Evolutionary conservation across 1,140 invertebrate species (phyloP).

Genomic region (Drosophila gunungcola): DNA sequence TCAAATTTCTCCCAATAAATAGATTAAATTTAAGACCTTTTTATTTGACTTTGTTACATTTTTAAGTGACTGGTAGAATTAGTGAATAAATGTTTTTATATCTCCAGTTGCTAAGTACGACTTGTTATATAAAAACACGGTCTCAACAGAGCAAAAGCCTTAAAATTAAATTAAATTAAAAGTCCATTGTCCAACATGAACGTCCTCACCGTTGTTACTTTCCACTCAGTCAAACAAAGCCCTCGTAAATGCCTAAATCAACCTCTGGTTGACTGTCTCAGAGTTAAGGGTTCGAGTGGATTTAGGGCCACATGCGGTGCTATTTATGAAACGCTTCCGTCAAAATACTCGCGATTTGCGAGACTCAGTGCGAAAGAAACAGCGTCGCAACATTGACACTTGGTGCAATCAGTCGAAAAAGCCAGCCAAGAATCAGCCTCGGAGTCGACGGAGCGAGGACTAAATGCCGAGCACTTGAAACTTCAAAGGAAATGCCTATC

Average conservation of each 20-base stretch:
- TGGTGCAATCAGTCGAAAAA: conserved; percentile 58
- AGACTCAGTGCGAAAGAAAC: conserved; percentile 4
- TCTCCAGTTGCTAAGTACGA: no score
- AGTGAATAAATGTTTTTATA: no score
- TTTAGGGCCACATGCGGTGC: conserved; percentile 66
- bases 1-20: no score
- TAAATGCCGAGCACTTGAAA: conserved; percentile 62
- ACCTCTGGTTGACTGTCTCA: background rate
- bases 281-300: conserved; percentile 10
- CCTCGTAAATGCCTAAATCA: background rate
- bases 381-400: conserved; percentile 26
- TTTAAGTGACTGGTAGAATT: no score
- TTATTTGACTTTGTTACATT: no score
- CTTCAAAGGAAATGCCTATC: conserved; percentile 84
- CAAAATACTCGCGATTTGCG: conserved; percentile 75
- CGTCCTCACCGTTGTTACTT: background rate
- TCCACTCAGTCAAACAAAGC: background rate
- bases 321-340: conserved; percentile 84
- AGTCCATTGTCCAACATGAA: background rate
- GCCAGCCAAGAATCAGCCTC: conserved; percentile 33
- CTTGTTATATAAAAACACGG: no score
- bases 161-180: background rate
- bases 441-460: conserved; percentile 34
- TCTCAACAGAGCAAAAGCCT: no score
- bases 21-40: no score